Evolutionary conservation across 1,140 invertebrate genomes (phyloP).

Genomic region (Lepidurus packardi): DNA sequence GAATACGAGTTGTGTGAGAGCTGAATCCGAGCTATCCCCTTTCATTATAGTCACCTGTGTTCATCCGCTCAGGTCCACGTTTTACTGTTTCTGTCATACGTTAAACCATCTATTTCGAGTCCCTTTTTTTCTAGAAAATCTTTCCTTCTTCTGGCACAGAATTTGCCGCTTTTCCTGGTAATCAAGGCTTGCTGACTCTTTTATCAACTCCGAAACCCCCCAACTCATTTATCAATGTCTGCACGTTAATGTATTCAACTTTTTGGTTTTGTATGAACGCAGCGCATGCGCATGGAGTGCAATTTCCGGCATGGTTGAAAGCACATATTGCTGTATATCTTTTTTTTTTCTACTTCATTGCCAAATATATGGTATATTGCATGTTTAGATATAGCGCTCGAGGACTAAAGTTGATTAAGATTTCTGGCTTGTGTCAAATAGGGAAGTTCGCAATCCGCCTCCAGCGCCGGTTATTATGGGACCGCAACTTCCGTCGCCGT

Average conservation of each 20-base stretch:
- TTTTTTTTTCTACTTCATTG: no score
- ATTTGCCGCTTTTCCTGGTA: no score
- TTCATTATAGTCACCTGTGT: background rate
- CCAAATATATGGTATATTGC: no score
- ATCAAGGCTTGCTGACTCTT: no score
- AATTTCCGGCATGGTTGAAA: no score
- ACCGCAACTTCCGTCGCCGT: slow-evolving; percentile 11
- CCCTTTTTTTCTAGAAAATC: background rate
- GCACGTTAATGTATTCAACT: no score
- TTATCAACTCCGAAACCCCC: no score
- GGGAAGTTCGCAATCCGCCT: slow-evolving; percentile 24
- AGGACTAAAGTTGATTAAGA: background rate
- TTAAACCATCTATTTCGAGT: background rate
- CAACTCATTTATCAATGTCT: no score
- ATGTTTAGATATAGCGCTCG: no score
- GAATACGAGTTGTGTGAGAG: background rate
- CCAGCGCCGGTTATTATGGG: background rate
- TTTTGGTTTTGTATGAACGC: no score
- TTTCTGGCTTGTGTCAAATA: slow-evolving; percentile 33
- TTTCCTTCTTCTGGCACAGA: background rate
- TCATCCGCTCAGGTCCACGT: slow-evolving; percentile 12
- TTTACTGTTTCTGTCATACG: background rate
- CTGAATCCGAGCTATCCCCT: background rate
- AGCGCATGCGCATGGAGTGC: no score
- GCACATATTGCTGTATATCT: no score